phyloP scores from a whole-genome alignment of 37 sponge, comb jelly and placozoan genomes.

The Aplysina aerophoba region DNA sequence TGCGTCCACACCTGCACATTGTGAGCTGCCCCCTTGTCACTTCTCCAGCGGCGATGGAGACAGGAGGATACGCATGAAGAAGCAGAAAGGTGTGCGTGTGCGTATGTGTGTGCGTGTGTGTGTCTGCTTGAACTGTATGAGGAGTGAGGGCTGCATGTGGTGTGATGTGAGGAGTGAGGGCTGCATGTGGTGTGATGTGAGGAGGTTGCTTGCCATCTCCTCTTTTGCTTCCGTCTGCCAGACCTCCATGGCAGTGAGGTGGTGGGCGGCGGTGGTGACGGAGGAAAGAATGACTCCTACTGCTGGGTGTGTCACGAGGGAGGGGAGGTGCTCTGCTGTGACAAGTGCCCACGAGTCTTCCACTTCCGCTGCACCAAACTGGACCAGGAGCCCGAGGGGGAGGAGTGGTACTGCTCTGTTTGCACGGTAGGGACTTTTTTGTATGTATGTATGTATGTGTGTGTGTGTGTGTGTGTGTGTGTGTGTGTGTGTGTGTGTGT shows the following conservation, averaged over 20 bases:
- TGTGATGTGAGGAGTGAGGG: slow-evolving; percentile 5
- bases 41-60: background rate
- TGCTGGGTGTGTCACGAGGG: slow-evolving; percentile 98
- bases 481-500: background rate
- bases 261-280: slow-evolving; percentile 37
- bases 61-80: background rate
- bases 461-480: background rate
- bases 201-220: background rate
- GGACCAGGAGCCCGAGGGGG: slow-evolving; percentile 69
- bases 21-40: too few relatives aligned
- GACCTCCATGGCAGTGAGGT: background rate
- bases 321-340: slow-evolving; percentile 96
- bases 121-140: slow-evolving; percentile 16
- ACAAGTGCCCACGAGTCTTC: slow-evolving; percentile 93
- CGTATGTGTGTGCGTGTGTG: slow-evolving; percentile 22
- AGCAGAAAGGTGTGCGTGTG: background rate
- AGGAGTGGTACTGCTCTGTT: slow-evolving; percentile 91
- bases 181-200: slow-evolving; percentile 12
- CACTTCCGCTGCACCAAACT: slow-evolving; percentile 81
- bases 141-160: slow-evolving; percentile 10
- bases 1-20: too few relatives aligned
- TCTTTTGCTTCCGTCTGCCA: background rate
- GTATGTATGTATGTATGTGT: background rate
- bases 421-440: slow-evolving; percentile 81
- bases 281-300: slow-evolving; percentile 93